Conservation (phyloP, 2,797 vertebrate species). For the Hoplostethus atlanticus region DNA sequence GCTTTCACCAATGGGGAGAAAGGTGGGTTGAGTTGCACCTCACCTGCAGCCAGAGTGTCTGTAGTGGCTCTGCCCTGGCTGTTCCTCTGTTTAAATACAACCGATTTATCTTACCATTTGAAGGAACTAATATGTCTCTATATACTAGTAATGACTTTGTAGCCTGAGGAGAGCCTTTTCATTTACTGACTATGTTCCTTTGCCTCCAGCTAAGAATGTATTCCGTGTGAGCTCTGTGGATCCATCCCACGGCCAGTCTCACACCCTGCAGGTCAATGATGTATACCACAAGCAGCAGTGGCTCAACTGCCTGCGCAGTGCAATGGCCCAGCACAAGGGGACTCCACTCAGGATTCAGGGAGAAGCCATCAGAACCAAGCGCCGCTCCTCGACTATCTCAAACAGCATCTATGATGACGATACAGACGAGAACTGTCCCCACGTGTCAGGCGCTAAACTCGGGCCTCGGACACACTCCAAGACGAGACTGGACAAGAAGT, state of each 20-base stretch:
- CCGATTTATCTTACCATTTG: neutral
- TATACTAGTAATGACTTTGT: neutral
- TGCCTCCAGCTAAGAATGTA: conserved; percentile 90
- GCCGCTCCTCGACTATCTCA: conserved; percentile 69
- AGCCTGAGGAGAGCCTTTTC: no score
- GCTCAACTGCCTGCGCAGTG: conserved; percentile 91
- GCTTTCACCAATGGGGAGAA: conserved; percentile 95
- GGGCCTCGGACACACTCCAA: conserved; percentile 75
- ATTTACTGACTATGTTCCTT: neutral
- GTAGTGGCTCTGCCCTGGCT: neutral
- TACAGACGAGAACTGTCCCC: conserved; percentile 80
- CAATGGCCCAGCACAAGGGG: conserved; percentile 85
- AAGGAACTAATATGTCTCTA: neutral
- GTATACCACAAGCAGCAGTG: conserved; percentile 98
- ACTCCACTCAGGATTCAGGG: conserved; percentile 56
- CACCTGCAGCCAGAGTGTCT: neutral
- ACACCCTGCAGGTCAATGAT: conserved; percentile 94
- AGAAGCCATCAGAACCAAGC: conserved; percentile 61
- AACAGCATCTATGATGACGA: conserved; percentile 74
- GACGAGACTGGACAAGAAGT: conserved; percentile 86
- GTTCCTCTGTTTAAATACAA: neutral
- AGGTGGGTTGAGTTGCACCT: conserved; percentile 80
- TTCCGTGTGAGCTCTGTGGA: conserved; percentile 93
- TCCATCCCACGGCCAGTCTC: conserved; percentile 87
- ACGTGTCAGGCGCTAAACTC: conserved; percentile 59